Evolutionary conservation across 2,797 vertebrate genomes (phyloP), one percentile per base, ranked within the genome.

Genomic region (Champsocephalus gunnari): DNA sequence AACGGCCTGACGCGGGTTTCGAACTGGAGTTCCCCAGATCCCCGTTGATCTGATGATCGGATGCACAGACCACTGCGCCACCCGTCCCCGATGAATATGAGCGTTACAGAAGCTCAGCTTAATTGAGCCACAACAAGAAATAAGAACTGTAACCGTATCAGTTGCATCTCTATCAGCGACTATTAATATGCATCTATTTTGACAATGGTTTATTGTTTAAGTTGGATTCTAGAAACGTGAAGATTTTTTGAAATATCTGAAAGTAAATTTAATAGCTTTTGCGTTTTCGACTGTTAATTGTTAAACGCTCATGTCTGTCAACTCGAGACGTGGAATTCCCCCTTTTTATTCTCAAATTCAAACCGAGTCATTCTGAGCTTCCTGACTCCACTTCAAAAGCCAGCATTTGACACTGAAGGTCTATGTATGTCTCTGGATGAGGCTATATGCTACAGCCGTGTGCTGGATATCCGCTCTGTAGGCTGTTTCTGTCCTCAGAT

Each of bases 381-480:
- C 8, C 50, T 66, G 10, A 43, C 65, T 66, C 54, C 0, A 24
- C 50, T 67, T 80, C 44, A 73, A 63, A 75, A 47, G 57, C 32
- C 58, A 65, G 53, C 43, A 43, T 77, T 70, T 71, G 62, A 70
- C 19, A 9, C 65, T 11, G n/a, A 58, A 38, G 7, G 19, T 66
- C 76, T 68, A 57, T 80, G 49, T 62, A 0, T 48, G 66, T 55
- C 60, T 66, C 49, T 28, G 60, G 16, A 32, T 1, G 55, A 73
- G 49, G 53, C 48, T 77, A 3, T 44, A 59, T 53, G 66, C 48
- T 71, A 3, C 19, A 59, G 56, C 47, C 28, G n/a, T 38, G 21
- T 49, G 66, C 16, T 82, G 71, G 65, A 75, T 66, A 73, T 83
- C 64, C 10, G 64, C 73, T 69, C 43, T 19, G 75, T 61, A 49